phyloP scores from a whole-genome alignment of 1,140 invertebrate species.

The Holcopasites calliopsidis region DNA sequence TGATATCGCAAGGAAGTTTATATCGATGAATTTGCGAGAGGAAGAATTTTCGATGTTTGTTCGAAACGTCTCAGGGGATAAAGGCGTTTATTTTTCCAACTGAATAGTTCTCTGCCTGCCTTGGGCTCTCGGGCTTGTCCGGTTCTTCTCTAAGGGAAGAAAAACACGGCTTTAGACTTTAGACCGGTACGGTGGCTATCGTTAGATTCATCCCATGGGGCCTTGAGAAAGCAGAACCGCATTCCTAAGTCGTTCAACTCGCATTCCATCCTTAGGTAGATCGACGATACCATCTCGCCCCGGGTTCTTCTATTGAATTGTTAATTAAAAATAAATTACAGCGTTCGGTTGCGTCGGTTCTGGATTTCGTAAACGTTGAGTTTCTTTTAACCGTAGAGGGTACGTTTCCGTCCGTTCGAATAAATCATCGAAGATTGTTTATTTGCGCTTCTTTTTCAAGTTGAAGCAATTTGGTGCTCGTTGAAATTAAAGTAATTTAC shows the following conservation, averaged over 20 bases:
- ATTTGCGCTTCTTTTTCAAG: background rate
- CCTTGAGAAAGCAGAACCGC: slow-evolving; percentile 52
- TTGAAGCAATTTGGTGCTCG: background rate
- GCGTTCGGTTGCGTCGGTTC: background rate
- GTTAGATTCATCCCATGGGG: slow-evolving; percentile 37
- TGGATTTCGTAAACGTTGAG: background rate
- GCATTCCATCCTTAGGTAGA: slow-evolving; percentile 42
- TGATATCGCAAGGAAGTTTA: background rate
- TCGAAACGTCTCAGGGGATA: accelerated
- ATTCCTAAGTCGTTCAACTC: slow-evolving; percentile 47
- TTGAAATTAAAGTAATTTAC: no score
- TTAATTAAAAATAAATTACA: background rate
- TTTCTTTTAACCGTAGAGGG: no score
- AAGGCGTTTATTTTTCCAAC: background rate
- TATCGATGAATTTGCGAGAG: background rate
- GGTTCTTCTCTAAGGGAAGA: background rate
- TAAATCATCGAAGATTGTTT: background rate
- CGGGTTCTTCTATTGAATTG: background rate
- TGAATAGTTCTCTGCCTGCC: background rate
- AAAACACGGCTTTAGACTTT: background rate
- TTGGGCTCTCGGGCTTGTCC: background rate
- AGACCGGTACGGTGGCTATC: slow-evolving; percentile 12
- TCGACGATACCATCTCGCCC: slow-evolving; percentile 5
- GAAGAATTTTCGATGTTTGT: no score
- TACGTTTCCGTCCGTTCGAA: background rate